These are phyloP conservation scores for Operophtera brumata DNA, from an alignment of 2,888 invertebrate species.

Conservation along the genomic window DNA sequence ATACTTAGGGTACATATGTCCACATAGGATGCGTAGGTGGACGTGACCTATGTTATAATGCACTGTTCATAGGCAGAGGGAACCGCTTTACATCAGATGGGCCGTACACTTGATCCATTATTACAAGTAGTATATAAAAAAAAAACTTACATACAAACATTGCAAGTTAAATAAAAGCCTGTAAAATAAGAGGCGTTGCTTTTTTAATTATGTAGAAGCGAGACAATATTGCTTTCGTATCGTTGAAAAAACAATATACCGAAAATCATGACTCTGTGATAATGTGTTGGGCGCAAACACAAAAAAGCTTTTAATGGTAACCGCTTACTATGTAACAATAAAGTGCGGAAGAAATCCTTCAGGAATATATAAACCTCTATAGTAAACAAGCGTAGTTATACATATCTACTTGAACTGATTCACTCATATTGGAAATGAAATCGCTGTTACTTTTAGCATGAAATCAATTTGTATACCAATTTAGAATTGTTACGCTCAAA, in stretches of 20 bases:
- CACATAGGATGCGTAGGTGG: too few relatives aligned
- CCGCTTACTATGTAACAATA: constrained; percentile 27
- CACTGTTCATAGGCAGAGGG: too few relatives aligned
- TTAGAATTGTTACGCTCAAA: constrained; percentile 49
- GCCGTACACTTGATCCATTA: too few relatives aligned
- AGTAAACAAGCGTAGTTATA: too few relatives aligned
- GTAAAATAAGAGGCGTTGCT: not conserved
- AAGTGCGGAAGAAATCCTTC: constrained; percentile 15
- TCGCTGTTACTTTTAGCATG: constrained; percentile 29
- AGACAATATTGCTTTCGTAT: not conserved
- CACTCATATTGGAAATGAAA: constrained; percentile 15
- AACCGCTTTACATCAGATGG: too few relatives aligned
- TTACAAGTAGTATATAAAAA: too few relatives aligned
- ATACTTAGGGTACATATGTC: too few relatives aligned
- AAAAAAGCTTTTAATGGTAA: constrained; percentile 43
- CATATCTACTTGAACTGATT: not conserved
- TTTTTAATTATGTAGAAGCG: not conserved
- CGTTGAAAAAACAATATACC: constrained; percentile 1
- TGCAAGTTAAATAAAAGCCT: too few relatives aligned
- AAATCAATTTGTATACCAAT: constrained; percentile 43
- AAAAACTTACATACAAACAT: too few relatives aligned
- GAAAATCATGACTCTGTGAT: constrained; percentile 23
- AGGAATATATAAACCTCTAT: not conserved
- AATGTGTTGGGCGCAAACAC: constrained; percentile 34
- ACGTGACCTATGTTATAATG: too few relatives aligned